Evolutionary conservation across 1,140 invertebrate species (phyloP).

Genomic region (Zaprionus nigranus): DNA sequence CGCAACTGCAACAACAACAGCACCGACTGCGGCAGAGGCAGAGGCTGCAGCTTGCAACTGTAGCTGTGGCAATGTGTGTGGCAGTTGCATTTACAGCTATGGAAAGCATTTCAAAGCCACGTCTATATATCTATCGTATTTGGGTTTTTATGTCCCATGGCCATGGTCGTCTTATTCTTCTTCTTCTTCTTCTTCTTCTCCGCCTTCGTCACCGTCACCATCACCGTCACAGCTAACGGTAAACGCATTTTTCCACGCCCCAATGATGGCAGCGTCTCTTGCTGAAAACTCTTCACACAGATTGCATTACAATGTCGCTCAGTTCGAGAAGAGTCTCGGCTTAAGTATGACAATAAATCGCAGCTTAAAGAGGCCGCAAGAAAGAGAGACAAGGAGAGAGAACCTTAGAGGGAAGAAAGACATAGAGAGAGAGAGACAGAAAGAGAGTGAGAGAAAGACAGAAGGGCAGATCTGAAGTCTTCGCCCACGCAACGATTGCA

Average conservation of each 20-base stretch:
- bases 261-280: slow-evolving; percentile 44
- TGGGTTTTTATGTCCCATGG: slow-evolving; percentile 58
- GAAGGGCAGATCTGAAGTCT: slow-evolving; percentile 8
- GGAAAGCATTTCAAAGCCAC: slow-evolving; percentile 53
- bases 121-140: slow-evolving; percentile 25
- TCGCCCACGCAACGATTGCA: slow-evolving; percentile 68
- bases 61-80: slow-evolving; percentile 54
- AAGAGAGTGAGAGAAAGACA: neutral
- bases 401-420: neutral
- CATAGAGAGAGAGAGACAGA: neutral
- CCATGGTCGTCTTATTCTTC: slow-evolving; percentile 15
- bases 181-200: no score
- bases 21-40: slow-evolving; percentile 11
- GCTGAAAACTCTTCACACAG: slow-evolving; percentile 51
- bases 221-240: slow-evolving; percentile 57
- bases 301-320: slow-evolving; percentile 54
- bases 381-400: neutral
- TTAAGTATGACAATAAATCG: slow-evolving; percentile 77
- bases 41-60: slow-evolving; percentile 21
- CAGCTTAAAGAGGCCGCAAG: slow-evolving; percentile 43
- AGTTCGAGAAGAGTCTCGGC: slow-evolving; percentile 17
- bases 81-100: slow-evolving; percentile 76
- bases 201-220: neutral
- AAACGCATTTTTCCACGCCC: slow-evolving; percentile 55
- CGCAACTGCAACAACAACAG: neutral